Evolutionary conservation across 2,888 invertebrate species (phyloP).

Genomic region (Muschampia plurimacula): DNA sequence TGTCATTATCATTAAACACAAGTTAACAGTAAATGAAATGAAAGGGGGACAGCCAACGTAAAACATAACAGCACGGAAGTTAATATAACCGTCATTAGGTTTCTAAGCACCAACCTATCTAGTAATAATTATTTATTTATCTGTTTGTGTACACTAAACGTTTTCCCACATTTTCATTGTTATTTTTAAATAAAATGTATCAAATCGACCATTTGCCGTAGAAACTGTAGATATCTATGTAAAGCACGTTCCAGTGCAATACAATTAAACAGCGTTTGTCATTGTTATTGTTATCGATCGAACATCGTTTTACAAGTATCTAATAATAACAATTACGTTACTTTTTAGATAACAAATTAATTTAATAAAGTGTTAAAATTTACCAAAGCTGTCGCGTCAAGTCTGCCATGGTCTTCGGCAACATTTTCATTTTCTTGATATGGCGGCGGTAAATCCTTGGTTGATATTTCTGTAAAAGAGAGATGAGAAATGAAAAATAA

Average conservation of each 20-base stretch:
- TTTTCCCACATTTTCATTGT: neutral
- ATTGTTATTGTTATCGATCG: too few species aligned
- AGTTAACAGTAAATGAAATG: conserved; percentile 22
- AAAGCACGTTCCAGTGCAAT: too few species aligned
- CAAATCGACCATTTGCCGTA: too few species aligned
- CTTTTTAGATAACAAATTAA: neutral
- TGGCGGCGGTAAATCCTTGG: conserved; percentile 76
- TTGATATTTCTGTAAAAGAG: conserved; percentile 64
- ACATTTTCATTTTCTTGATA: conserved; percentile 68
- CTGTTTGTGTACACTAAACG: neutral
- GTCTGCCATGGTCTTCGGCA: conserved; percentile 48
- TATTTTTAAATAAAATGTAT: neutral
- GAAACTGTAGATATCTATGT: too few species aligned
- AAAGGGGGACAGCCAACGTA: conserved; percentile 25
- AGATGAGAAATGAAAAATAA: too few species aligned
- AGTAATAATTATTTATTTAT: conserved; percentile 9
- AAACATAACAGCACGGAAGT: conserved; percentile 29
- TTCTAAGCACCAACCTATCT: neutral
- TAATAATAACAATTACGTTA: too few species aligned
- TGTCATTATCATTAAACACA: conserved; percentile 7
- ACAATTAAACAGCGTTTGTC: too few species aligned
- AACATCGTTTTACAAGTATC: too few species aligned
- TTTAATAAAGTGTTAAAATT: neutral
- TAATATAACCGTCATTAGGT: conserved; percentile 18
- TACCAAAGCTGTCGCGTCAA: conserved; percentile 45